A percentile compares a stretch with the other conserved stretches of the same genome.
Evolutionary conservation across 2,888 invertebrate genomes (phyloP).

Genomic region (Urechis unicinctus): DNA sequence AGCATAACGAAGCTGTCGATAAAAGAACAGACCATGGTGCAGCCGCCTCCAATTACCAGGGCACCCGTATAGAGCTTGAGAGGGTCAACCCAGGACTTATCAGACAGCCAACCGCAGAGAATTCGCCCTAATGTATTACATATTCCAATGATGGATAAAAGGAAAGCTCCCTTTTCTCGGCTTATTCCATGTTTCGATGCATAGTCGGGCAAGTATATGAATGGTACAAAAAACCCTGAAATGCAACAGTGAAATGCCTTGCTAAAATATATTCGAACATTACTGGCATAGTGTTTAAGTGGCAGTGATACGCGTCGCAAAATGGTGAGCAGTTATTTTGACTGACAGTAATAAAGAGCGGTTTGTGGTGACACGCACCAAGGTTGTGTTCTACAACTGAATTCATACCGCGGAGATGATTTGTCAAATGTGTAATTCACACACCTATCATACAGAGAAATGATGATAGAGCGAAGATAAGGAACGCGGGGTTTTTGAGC

Average conservation of each 20-base stretch:
- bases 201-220: conserved; percentile 70
- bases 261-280: too few relatives aligned
- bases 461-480: conserved; percentile 14
- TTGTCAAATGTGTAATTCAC: conserved; percentile 1
- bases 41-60: conserved; percentile 80
- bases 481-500: conserved; percentile 10
- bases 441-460: conserved; percentile 18
- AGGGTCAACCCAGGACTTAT: conserved; percentile 16
- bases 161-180: conserved; percentile 57
- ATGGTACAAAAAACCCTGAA: conserved; percentile 78
- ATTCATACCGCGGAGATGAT: too few relatives aligned
- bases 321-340: too few relatives aligned
- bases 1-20: conserved; percentile 60
- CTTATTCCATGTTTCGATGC: conserved; percentile 51
- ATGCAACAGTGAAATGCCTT: neutral
- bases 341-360: too few relatives aligned
- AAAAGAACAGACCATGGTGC: conserved; percentile 71
- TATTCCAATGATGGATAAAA: conserved; percentile 82
- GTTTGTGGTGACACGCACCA: too few relatives aligned
- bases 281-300: too few relatives aligned
- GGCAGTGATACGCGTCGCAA: too few relatives aligned
- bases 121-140: conserved; percentile 88
- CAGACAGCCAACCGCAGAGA: conserved; percentile 56
- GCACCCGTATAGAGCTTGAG: conserved; percentile 74
- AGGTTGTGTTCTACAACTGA: too few relatives aligned